phyloP scores from a whole-genome alignment of 1,140 invertebrate species.

The Mercenaria mercenaria region DNA sequence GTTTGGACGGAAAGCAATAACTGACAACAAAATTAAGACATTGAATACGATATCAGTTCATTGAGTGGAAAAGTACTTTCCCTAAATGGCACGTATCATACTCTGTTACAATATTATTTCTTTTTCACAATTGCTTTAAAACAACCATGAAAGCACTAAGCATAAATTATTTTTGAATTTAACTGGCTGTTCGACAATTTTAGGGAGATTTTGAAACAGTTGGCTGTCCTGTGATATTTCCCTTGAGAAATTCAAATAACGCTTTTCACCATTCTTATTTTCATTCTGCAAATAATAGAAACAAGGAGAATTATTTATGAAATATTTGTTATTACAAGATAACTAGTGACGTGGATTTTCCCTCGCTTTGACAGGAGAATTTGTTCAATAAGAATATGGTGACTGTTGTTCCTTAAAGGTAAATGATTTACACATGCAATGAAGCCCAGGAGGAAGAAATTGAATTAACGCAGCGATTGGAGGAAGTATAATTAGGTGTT shows the following conservation, averaged over 20 bases:
- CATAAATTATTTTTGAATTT: no score
- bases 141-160: no score
- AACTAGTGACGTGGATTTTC: neutral
- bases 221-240: no score
- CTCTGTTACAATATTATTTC: no score
- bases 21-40: neutral
- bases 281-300: no score
- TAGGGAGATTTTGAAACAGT: no score
- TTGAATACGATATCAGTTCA: neutral
- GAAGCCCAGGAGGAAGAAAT: neutral
- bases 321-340: neutral
- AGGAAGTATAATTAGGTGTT: neutral
- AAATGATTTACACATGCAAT: conserved; percentile 27
- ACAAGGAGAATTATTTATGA: neutral
- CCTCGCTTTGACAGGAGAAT: neutral
- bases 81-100: no score
- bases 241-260: no score
- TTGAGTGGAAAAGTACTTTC: neutral
- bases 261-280: no score
- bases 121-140: no score
- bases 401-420: neutral
- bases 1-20: neutral
- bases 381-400: neutral
- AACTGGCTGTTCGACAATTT: no score
- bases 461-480: neutral